Percentiles rank a stretch among this genome's conserved stretches.
phyloP scores from a whole-genome alignment of 1,140 invertebrate genomes.

The Samia ricini region DNA sequence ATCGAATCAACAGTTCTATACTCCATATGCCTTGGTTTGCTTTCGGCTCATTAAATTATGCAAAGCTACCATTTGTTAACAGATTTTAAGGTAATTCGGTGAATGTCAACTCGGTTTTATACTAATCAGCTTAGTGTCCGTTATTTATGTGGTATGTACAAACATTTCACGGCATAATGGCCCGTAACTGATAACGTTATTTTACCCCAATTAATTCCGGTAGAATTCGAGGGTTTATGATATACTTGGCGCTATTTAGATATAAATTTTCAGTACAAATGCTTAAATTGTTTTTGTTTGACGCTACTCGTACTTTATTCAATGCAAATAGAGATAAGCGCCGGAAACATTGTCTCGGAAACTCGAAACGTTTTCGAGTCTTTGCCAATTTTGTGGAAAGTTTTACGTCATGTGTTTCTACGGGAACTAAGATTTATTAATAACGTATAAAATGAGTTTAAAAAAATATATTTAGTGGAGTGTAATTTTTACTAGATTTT shows the following conservation, averaged over 20 bases:
- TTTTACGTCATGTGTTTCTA: slow-evolving; percentile 3
- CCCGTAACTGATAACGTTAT: slow-evolving; percentile 58
- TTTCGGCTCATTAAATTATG: slow-evolving; percentile 66
- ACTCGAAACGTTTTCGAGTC: slow-evolving; percentile 11
- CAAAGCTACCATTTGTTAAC: slow-evolving; percentile 73
- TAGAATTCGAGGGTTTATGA: slow-evolving; percentile 35
- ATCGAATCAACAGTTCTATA: slow-evolving; percentile 9
- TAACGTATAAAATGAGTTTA: background rate
- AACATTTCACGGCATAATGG: slow-evolving; percentile 51
- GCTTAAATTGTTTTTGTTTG: slow-evolving; percentile 58
- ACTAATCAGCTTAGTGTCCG: slow-evolving; percentile 69
- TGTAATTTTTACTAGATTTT: background rate
- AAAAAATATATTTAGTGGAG: background rate
- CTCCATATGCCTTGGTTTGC: slow-evolving; percentile 58
- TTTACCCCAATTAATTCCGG: slow-evolving; percentile 65
- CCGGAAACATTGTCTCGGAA: slow-evolving; percentile 13
- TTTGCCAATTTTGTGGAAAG: slow-evolving; percentile 18
- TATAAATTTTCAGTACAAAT: slow-evolving; percentile 33
- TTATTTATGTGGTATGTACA: slow-evolving; percentile 64
- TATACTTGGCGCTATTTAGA: background rate
- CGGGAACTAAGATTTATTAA: background rate
- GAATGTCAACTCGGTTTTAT: slow-evolving; percentile 68
- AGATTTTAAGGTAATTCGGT: slow-evolving; percentile 70
- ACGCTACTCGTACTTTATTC: slow-evolving; percentile 63
- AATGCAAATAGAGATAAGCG: slow-evolving; percentile 39